Evolutionary conservation across 2,888 invertebrate species (phyloP), one percentile per base, ranked within the genome.

Genomic region (Stenichneumon culpator): DNA sequence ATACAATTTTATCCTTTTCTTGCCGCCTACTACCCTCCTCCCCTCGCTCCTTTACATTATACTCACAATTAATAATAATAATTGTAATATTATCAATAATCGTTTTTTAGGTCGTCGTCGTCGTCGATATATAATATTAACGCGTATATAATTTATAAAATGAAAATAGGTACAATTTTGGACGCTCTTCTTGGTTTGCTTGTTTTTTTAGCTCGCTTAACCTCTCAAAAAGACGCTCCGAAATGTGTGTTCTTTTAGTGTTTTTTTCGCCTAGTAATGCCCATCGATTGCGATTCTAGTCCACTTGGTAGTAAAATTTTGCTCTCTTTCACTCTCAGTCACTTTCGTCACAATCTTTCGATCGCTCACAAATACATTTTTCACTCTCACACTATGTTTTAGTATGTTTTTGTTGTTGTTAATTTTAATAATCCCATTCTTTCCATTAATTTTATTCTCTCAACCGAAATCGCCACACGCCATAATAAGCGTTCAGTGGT

Each of bases 231-330:
- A 93, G 93, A 93, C 90, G 93, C 91, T 93, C 93, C 93, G 93
- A 93, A 93, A 93, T 92, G 89, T 87, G 85, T 85, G 68, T 89
- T 91, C 91, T 89, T 89, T 90, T 79, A 86, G 79, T 82, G 83
- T 83, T 87, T 86, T 86, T 86, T 84, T 90, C 89, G 89, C 89
- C 90, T 93, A 92, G 91, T 94, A 94, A 94, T 94, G 94, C 94
- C 94, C 94, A 94, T 94, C 93, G 93, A 93, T 94, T 93, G 93
- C 94, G 93, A 93, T 94, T 94, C 93, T 94, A 93, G 93, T 94
- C 92, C 94, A 93, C 93, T 94, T 93, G 92, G 93, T 93, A 93
- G 93, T 93, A 93, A 93, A 93, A 93, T 93, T 93, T 93, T 93
- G 93, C 91, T 86, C 87, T 87, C 82, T 87, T 86, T 89, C 87